A percentile compares a stretch with the other conserved stretches of the same genome.
These are phyloP conservation scores for Solenopsis invicta DNA, from an alignment of 1,140 invertebrate genomes.

Conservation along the genomic window DNA sequence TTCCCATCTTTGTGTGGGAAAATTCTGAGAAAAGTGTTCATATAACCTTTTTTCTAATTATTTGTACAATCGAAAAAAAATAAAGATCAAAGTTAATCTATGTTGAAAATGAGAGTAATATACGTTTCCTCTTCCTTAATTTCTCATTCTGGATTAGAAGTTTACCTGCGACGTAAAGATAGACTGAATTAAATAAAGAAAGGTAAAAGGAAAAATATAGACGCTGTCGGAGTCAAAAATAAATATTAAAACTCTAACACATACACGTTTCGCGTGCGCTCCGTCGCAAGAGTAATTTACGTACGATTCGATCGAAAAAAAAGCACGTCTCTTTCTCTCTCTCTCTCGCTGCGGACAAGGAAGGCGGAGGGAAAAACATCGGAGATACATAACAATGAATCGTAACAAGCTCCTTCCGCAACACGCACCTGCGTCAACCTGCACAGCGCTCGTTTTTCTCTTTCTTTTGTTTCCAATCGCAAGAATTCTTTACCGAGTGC, in stretches of 20 bases:
- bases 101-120: too few relatives aligned
- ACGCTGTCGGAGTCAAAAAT: background rate
- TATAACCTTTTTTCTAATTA: too few relatives aligned
- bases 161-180: background rate
- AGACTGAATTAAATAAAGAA: background rate
- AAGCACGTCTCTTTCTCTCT: background rate
- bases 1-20: too few relatives aligned
- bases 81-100: too few relatives aligned
- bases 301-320: background rate
- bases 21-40: too few relatives aligned
- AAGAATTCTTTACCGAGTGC: background rate
- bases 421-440: too few relatives aligned
- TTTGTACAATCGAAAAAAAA: too few relatives aligned
- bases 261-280: background rate
- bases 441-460: too few relatives aligned
- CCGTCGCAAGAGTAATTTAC: background rate
- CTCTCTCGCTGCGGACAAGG: background rate
- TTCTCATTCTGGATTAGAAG: constrained; percentile 15
- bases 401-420: too few relatives aligned
- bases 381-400: too few relatives aligned
- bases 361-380: too few relatives aligned
- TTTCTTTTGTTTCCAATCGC: too few relatives aligned
- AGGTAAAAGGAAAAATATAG: background rate
- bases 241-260: background rate
- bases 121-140: background rate